Conservation (phyloP, 2,797 vertebrate genomes). For the Urocyon cinereoargenteus region DNA sequence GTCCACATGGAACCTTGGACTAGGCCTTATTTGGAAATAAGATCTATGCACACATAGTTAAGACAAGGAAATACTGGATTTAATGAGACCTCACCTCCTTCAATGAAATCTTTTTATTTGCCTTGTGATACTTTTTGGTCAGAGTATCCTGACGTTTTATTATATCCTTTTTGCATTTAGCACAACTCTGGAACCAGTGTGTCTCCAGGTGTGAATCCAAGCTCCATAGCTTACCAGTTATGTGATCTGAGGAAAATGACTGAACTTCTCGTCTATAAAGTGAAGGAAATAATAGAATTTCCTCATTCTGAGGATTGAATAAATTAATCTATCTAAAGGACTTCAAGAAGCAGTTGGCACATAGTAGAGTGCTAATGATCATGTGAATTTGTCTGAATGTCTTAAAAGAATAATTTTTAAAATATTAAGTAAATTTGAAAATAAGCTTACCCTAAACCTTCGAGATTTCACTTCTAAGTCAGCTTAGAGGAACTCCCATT, state of each 20-base stretch:
- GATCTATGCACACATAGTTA: not conserved
- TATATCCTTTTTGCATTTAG: not conserved
- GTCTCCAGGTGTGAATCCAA: not conserved
- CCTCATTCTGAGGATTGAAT: not conserved
- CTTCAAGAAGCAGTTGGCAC: not conserved
- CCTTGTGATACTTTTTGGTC: not conserved
- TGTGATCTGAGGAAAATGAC: not conserved
- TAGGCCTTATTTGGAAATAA: not conserved
- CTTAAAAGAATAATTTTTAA: not conserved
- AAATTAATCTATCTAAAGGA: not conserved
- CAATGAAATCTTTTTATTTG: not conserved
- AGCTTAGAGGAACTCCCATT: not conserved
- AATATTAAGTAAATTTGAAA: constrained; percentile 28
- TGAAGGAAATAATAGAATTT: not conserved
- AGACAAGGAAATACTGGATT: not conserved
- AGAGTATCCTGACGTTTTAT: not conserved
- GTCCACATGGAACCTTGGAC: not conserved
- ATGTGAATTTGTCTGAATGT: not conserved
- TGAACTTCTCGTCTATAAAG: not conserved
- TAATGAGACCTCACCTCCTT: not conserved
- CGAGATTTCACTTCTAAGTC: constrained; percentile 13
- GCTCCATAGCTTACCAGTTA: not conserved
- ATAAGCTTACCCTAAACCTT: not conserved
- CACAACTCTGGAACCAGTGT: not conserved
- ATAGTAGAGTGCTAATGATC: not conserved